These are phyloP conservation scores for Apteryx owenii DNA, from an alignment of 2,113 vertebrate species.

Conservation along the genomic window DNA sequence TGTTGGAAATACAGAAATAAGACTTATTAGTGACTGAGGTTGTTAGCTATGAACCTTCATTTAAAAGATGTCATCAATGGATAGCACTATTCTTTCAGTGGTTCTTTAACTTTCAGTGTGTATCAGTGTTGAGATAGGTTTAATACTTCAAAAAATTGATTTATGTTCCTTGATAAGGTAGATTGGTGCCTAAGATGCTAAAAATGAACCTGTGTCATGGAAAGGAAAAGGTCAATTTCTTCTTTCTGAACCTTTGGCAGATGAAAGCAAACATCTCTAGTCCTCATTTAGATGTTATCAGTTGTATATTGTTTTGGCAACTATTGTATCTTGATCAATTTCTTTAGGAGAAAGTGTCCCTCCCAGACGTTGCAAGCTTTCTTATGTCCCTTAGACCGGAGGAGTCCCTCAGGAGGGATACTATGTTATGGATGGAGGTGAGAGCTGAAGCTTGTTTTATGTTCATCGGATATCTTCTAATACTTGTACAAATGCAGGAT, in stretches of 20 bases:
- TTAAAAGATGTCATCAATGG: background rate
- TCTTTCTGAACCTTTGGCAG: background rate
- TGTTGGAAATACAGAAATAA: background rate
- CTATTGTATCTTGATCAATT: background rate
- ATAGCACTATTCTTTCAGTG: background rate
- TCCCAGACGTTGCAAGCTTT: constrained; percentile 87
- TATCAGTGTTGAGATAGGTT: background rate
- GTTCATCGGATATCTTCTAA: background rate
- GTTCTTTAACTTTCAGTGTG: background rate
- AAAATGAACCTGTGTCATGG: background rate
- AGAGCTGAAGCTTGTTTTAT: background rate
- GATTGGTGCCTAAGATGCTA: background rate
- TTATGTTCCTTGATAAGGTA: background rate
- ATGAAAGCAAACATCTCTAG: background rate
- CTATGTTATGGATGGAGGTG: constrained; percentile 89
- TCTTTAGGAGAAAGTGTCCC: constrained; percentile 81
- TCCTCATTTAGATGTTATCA: background rate
- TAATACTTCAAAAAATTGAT: background rate
- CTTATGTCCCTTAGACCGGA: constrained; percentile 86
- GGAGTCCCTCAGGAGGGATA: constrained; percentile 88
- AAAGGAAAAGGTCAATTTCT: background rate
- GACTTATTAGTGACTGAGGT: background rate
- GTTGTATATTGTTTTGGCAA: background rate
- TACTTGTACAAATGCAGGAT: background rate
- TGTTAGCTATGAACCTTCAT: background rate